Percentiles rank a stretch among this genome's conserved stretches.
Evolutionary conservation across 2,797 vertebrate species (phyloP).

Genomic region (Hozukius guyotensis): DNA sequence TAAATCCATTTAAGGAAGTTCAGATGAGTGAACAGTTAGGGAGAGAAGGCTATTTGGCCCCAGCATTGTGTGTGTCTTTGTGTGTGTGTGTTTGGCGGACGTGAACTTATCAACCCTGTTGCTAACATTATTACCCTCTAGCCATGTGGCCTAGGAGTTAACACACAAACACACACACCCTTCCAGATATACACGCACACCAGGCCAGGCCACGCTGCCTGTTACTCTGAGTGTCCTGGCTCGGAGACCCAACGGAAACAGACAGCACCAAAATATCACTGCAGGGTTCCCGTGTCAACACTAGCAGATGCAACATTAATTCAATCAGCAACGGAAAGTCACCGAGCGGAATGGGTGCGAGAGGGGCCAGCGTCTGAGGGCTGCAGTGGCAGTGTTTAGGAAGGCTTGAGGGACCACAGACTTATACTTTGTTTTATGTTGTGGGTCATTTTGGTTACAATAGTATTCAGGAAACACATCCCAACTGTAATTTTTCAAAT

Average conservation of each 20-base stretch:
- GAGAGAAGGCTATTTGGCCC: constrained; percentile 48
- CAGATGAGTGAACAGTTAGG: constrained; percentile 53
- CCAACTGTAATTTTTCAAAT: not conserved
- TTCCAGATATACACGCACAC: constrained; percentile 2
- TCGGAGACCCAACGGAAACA: constrained; percentile 63
- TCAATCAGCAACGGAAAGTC: constrained; percentile 72
- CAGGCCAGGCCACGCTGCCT: constrained; percentile 44
- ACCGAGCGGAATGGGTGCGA: constrained; percentile 57
- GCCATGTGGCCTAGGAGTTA: constrained; percentile 69
- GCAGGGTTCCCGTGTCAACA: constrained; percentile 75
- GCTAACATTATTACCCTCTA: constrained; percentile 69
- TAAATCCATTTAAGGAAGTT: constrained; percentile 64
- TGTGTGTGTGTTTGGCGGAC: constrained; percentile 60
- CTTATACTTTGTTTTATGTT: not conserved
- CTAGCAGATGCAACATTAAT: constrained; percentile 77
- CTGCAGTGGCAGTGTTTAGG: constrained; percentile 17
- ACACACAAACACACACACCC: constrained; percentile 22
- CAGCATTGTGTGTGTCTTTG: constrained; percentile 49
- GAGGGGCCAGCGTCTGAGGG: constrained; percentile 23
- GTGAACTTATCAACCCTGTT: constrained; percentile 71
- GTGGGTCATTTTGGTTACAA: not conserved
- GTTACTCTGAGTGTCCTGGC: constrained; percentile 55
- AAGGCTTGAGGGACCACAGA: not conserved
- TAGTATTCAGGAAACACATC: not conserved
- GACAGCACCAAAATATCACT: constrained; percentile 76